A percentile compares a stretch with the other conserved stretches of the same genome.
These are phyloP conservation scores for Agapornis canus DNA, from an alignment of 2,797 vertebrate genomes.

Conservation along the genomic window DNA sequence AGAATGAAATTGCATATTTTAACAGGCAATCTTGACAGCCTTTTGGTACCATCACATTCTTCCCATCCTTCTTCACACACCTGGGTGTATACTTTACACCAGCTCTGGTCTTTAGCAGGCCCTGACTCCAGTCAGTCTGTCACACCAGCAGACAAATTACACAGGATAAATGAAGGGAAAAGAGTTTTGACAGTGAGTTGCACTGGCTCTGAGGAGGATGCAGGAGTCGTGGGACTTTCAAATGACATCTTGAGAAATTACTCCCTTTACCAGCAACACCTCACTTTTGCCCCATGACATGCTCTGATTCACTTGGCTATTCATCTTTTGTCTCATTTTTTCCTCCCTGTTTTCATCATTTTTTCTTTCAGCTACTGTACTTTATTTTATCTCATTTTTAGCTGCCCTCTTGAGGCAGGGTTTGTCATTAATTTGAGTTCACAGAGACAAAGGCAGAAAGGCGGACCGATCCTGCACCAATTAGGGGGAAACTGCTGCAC, in stretches of 20 bases:
- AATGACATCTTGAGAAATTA: neutral
- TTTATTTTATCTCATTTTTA: neutral
- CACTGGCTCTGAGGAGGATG: neutral
- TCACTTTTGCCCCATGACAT: neutral
- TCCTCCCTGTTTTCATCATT: neutral
- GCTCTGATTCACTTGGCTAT: neutral
- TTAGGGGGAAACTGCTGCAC: neutral
- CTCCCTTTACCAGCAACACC: neutral
- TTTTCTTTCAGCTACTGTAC: neutral
- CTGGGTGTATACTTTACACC: neutral
- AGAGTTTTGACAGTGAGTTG: neutral
- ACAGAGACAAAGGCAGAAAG: neutral
- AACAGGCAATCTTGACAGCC: neutral
- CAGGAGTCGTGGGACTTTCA: neutral
- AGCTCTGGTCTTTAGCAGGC: neutral
- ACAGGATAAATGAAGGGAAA: neutral
- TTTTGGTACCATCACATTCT: neutral
- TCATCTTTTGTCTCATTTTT: neutral
- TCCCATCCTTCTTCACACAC: neutral
- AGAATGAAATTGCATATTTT: neutral
- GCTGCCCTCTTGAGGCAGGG: neutral
- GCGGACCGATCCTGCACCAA: neutral
- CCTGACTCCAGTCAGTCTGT: neutral
- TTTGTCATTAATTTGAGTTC: neutral
- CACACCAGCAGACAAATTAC: neutral